Evolutionary conservation across 2,797 vertebrate genomes (phyloP), one percentile per base, ranked within the genome.

Genomic region (Parauchenoglanis ngamensis): DNA sequence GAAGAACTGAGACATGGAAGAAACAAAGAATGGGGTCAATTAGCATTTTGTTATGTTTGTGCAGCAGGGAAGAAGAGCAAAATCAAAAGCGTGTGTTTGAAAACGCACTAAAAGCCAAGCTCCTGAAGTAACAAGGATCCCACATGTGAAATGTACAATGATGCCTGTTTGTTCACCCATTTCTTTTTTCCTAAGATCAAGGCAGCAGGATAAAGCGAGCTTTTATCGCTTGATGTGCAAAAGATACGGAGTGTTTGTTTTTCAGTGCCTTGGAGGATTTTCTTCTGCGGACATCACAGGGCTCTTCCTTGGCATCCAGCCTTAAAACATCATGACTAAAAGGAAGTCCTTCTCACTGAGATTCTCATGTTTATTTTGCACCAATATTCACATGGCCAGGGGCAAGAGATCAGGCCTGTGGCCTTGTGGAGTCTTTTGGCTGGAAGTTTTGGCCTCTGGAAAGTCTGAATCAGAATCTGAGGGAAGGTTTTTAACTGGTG

Each of bases 351-450:
- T 17, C 28, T 61, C 59, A 21, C 21, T 56, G 49, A 73, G 87
- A 81, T 46, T 85, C 88, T 87, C 90, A 87, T 87, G 86, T 91
- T 90, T 91, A 87, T 92, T 87, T 90, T 89, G 65, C 23, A 17
- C 65, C 59, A 52, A 46, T 91, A 91, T 93, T 92, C 85, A 91
- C 90, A 87, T 90, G 91, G 91, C 91, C 90, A 86, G 5, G 91
- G 88, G 89, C 90, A 79, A 89, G 90, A 90, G 89, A 87, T 77
- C 67, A 88, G 87, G 88, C 89, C 88, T 0, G 44, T 91, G 90
- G 92, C 92, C 91, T 92, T 92, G 67, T 87, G 86, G 92, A 90
- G 90, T 94, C 92, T 93, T 92, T 92, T 90, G 90, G 88, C 87
- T 89, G 87, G 85, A 89, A 89, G 90, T 84, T 83, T 57, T 11